phyloP scores from a whole-genome alignment of 2,113 vertebrate species.

The Anser brachyrhynchus region DNA sequence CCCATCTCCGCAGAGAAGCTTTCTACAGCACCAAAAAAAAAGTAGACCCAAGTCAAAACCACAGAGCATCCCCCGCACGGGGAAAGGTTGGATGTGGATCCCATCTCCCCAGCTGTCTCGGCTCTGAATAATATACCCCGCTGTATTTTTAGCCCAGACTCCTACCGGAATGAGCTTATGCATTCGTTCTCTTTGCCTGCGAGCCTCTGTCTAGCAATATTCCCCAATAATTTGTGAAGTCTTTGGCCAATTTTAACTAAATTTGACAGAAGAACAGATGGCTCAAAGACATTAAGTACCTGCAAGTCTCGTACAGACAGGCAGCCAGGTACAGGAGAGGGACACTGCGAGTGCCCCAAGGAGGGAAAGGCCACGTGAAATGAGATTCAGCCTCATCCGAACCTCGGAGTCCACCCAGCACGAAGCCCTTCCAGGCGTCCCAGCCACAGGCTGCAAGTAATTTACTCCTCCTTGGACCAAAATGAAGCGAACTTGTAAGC shows the following conservation, averaged over 20 bases:
- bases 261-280: constrained; percentile 65
- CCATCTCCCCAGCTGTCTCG: neutral
- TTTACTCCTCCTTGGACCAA: constrained; percentile 49
- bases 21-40: neutral
- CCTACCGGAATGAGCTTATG: constrained; percentile 8
- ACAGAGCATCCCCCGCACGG: rapidly evolving
- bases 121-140: neutral
- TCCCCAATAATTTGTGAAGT: constrained; percentile 39
- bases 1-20: neutral
- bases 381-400: constrained; percentile 40
- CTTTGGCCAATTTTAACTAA: constrained; percentile 63
- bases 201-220: constrained; percentile 38
- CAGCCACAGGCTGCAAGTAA: neutral
- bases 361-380: constrained; percentile 49
- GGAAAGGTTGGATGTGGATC: neutral
- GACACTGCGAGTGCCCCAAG: neutral
- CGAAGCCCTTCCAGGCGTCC: constrained; percentile 11
- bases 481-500: constrained; percentile 47
- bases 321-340: constrained; percentile 62
- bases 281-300: constrained; percentile 68
- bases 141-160: constrained; percentile 20
- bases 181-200: neutral
- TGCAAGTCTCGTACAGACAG: constrained; percentile 28
- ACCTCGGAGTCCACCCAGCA: neutral
- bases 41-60: neutral